Evolutionary conservation across 2,888 invertebrate genomes (phyloP), one percentile per base, ranked within the genome.

Genomic region (Mythimna albipuncta): DNA sequence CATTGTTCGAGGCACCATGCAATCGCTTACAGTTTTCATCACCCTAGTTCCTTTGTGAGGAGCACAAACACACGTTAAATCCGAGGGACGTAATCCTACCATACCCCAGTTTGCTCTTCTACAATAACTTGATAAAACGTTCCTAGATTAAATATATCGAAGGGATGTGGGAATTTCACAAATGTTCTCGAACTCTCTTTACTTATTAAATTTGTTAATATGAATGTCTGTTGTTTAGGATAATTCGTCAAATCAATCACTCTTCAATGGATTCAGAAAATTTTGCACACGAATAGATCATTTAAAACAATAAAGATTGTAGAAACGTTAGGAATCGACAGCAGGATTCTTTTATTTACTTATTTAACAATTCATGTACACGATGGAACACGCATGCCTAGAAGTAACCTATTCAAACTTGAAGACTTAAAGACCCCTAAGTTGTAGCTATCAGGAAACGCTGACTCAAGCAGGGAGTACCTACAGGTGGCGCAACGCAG

Each of bases 51-150:
- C 82, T 82, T 79, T 82, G 73, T 69, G 35, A 26, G 41, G 26
- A 54, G 64, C 61, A 78, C 57, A 80, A 82, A 82, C 66, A 66
- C 16, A 64, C 13, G 57, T 10, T 16, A 63, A 70, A 81, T 55
- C 50, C 50, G 52, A 61, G 52, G 21, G 32, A 67, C 57, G 35
- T 52, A 77, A 72, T 69, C 58, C 79, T 47, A 66, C 66, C 78
- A 64, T 72, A 64, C 16, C 58, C 58, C 9, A n/a, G 65, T 67
- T 67, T 67, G 55, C 35, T 64, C 4, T 16, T 41, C 35, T 44
- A 44, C 52, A 72, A 73, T 80, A 69, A 77, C 77, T 69, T 65
- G n/a, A 77, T 77, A 77, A 82, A 72, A 59, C 41, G 19, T 16
- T 59, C 55, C 55, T 19, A 58, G 13, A 71, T 63, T 50, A 64